phyloP scores from a whole-genome alignment of 2,888 invertebrate genomes.

The Vandiemenella viatica region DNA sequence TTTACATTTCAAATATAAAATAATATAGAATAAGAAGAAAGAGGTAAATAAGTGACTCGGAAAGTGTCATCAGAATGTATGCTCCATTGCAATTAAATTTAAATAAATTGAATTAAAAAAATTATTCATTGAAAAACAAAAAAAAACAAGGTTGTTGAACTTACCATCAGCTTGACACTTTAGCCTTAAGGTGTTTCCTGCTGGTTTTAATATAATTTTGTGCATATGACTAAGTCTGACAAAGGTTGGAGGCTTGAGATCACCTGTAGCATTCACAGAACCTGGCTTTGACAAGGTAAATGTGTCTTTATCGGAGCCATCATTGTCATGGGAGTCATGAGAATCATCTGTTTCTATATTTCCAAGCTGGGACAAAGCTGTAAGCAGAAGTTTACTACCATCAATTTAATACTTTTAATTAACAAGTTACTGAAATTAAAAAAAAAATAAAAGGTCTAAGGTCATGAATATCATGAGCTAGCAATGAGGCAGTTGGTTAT shows the following conservation, averaged over 20 bases:
- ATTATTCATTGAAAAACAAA: not conserved
- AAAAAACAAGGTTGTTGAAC: slow-evolving; percentile 1
- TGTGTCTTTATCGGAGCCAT: slow-evolving; percentile 8
- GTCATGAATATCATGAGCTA: too few species aligned
- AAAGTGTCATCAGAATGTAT: too few species aligned
- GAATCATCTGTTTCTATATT: not conserved
- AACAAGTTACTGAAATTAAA: too few species aligned
- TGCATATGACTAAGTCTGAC: slow-evolving; percentile 30
- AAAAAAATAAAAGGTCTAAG: too few species aligned
- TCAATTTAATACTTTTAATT: not conserved
- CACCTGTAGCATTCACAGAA: slow-evolving; percentile 30
- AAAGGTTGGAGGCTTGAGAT: slow-evolving; percentile 31
- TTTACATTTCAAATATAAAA: too few species aligned
- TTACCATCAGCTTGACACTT: slow-evolving; percentile 53
- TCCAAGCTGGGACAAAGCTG: not conserved
- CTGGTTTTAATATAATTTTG: slow-evolving; percentile 47
- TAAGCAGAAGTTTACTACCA: not conserved
- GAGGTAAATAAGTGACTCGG: too few species aligned
- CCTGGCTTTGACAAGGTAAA: slow-evolving; percentile 13
- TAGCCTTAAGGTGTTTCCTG: slow-evolving; percentile 58
- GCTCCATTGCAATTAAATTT: too few species aligned
- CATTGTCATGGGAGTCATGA: slow-evolving; percentile 10
- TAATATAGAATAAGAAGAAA: too few species aligned
- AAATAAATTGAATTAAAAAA: not conserved
- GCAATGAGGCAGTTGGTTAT: not conserved